phyloP scores from a whole-genome alignment of 1,140 invertebrate species.

The Trinorchestia longiramus region DNA sequence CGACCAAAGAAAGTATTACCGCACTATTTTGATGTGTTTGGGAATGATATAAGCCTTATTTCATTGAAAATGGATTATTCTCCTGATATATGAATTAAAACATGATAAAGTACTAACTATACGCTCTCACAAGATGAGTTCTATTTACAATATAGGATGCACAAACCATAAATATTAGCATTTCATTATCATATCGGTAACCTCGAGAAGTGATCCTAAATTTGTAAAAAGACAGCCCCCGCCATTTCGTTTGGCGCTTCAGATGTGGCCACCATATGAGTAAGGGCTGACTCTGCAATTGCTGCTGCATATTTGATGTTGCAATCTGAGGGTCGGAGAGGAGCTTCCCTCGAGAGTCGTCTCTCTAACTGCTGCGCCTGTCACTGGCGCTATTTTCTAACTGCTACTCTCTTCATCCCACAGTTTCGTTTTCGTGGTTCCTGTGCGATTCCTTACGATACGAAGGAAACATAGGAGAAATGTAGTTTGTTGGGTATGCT shows the following conservation, averaged over 20 bases:
- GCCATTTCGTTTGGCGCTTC: not conserved
- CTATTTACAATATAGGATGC: not conserved
- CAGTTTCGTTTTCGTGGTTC: not conserved
- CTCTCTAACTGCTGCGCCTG: slow-evolving; percentile 51
- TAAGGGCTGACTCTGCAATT: slow-evolving; percentile 23
- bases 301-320: slow-evolving; percentile 54
- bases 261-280: slow-evolving; percentile 39
- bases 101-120: not conserved
- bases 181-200: not conserved
- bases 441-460: not conserved
- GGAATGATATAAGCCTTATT: not conserved
- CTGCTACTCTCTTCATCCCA: not conserved
- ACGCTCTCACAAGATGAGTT: not conserved
- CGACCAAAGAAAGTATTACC: not conserved
- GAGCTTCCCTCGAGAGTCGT: slow-evolving; percentile 27
- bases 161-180: not conserved
- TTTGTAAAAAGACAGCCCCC: not conserved
- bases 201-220: not conserved
- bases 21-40: not conserved
- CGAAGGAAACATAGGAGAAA: not conserved
- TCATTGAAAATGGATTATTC: not conserved
- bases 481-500: not conserved
- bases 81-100: not conserved
- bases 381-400: slow-evolving; percentile 43
- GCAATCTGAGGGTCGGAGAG: slow-evolving; percentile 46